Conservation (phyloP, 92 coral and sea anemone genomes). For the Muricea muricata region DNA sequence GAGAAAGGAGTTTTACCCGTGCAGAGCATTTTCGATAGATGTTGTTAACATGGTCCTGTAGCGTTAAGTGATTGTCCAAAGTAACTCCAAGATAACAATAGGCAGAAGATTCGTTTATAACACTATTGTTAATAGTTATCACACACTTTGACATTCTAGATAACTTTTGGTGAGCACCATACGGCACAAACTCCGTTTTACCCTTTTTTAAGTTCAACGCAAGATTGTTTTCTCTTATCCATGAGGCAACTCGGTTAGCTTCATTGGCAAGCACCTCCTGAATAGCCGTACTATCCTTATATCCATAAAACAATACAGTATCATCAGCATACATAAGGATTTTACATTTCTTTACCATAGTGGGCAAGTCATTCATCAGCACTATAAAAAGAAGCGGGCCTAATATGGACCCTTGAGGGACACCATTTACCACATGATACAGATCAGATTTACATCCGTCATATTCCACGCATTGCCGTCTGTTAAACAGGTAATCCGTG, state of each 20-base stretch:
- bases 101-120: background rate
- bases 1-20: too few relatives aligned
- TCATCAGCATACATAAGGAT: background rate
- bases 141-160: background rate
- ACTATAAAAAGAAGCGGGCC: slow-evolving; percentile 11
- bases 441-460: background rate
- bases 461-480: slow-evolving; percentile 6
- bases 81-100: background rate
- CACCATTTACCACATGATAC: background rate
- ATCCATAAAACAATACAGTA: too few relatives aligned
- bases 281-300: background rate
- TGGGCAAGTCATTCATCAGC: slow-evolving; percentile 1
- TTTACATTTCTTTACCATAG: background rate
- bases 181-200: background rate
- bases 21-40: background rate
- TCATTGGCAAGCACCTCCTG: background rate
- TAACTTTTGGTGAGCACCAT: background rate
- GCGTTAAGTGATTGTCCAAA: background rate
- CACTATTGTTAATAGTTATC: background rate
- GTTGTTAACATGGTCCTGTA: background rate
- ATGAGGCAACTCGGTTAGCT: too few relatives aligned
- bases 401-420: slow-evolving; percentile 6
- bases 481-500: background rate
- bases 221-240: background rate
- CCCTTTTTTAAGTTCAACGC: background rate